A percentile compares a stretch with the other conserved stretches of the same genome.
These are phyloP conservation scores for Cisticola juncidis DNA, from an alignment of 2,113 vertebrate species.

Conservation along the genomic window DNA sequence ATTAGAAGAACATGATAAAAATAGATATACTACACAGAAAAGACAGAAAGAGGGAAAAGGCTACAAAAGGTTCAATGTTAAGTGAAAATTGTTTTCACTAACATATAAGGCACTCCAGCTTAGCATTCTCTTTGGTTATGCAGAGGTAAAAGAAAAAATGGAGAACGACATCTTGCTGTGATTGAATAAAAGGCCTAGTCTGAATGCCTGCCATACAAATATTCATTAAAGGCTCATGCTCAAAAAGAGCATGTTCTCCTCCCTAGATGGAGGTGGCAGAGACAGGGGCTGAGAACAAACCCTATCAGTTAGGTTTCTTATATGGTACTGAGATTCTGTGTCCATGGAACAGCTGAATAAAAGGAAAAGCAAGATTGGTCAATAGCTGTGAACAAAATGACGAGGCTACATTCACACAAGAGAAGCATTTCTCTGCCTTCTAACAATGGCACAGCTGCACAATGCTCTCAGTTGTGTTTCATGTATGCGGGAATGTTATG, in stretches of 20 bases:
- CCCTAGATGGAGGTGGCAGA: neutral
- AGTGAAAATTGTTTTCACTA: neutral
- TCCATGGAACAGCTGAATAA: neutral
- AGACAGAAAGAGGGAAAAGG: neutral
- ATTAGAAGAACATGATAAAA: neutral
- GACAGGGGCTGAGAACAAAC: neutral
- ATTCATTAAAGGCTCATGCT: neutral
- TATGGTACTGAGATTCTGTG: neutral
- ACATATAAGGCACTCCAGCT: neutral
- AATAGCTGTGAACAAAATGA: neutral
- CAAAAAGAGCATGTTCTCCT: neutral
- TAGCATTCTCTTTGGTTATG: neutral
- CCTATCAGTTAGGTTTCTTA: neutral
- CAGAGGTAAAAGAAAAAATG: neutral
- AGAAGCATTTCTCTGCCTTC: neutral
- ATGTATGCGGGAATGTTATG: neutral
- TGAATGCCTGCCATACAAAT: neutral
- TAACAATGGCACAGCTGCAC: conserved; percentile 44
- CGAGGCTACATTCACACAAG: neutral
- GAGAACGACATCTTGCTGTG: neutral
- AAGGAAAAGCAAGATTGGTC: conserved; percentile 25
- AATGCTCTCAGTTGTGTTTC: neutral
- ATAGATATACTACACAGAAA: neutral
- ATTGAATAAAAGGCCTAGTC: neutral
- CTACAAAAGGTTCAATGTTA: neutral